These are phyloP conservation scores for Seriola dumerili DNA, from an alignment of 2,113 vertebrate species.

Conservation along the genomic window DNA sequence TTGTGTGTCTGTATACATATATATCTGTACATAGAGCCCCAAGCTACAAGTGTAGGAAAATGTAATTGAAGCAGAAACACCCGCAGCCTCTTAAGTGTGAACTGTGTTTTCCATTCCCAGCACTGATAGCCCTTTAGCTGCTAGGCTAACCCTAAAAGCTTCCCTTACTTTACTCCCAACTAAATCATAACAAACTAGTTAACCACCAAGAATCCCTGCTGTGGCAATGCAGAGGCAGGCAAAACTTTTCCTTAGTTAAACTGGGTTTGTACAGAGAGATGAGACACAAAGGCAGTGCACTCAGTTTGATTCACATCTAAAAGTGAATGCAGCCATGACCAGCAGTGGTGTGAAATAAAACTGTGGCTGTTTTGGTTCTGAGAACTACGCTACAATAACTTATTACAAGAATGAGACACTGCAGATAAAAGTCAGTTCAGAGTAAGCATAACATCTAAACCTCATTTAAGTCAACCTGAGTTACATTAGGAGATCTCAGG, in stretches of 20 bases:
- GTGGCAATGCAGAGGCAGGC: background rate
- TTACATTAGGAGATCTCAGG: background rate
- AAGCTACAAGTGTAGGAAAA: constrained; percentile 43
- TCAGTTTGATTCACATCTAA: constrained; percentile 16
- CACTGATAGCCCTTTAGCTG: constrained; percentile 34
- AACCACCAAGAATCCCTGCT: background rate
- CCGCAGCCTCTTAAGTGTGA: constrained; percentile 51
- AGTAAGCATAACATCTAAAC: background rate
- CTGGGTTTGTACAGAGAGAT: constrained; percentile 6
- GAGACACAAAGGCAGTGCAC: constrained; percentile 2
- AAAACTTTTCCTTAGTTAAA: background rate
- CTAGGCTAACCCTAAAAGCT: constrained; percentile 32
- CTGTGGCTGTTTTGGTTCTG: background rate
- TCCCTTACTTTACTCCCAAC: constrained; percentile 8
- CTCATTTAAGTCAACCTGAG: background rate
- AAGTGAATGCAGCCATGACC: constrained; percentile 6
- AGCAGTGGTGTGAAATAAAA: background rate
- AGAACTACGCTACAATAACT: background rate
- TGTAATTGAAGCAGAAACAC: constrained; percentile 62
- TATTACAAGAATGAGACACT: background rate
- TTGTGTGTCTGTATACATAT: constrained; percentile 8
- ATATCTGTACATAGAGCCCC: constrained; percentile 34
- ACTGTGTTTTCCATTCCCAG: constrained; percentile 55
- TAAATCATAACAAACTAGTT: constrained; percentile 26
- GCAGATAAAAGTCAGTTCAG: background rate